phyloP scores from a whole-genome alignment of 2,113 vertebrate species.

The Campylomormyrus tamandua region DNA sequence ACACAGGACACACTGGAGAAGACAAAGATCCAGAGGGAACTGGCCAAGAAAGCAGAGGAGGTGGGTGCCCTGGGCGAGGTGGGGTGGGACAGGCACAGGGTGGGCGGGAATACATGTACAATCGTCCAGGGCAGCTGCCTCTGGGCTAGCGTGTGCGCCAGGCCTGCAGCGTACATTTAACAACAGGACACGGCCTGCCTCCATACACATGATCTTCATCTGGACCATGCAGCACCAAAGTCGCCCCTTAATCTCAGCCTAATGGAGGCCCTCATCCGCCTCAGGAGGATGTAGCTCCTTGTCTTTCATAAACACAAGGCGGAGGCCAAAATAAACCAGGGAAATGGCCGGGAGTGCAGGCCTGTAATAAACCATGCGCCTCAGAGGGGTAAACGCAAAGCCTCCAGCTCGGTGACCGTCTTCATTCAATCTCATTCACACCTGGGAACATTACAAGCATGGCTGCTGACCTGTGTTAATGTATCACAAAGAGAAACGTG shows the following conservation, averaged over 20 bases:
- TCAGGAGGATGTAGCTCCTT: background rate
- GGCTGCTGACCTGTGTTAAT: background rate
- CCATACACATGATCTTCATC: background rate
- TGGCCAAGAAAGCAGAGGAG: constrained; percentile 84
- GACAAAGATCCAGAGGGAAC: constrained; percentile 86
- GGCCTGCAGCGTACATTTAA: background rate
- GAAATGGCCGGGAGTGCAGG: background rate
- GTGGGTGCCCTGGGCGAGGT: constrained; percentile 47
- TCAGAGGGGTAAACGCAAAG: background rate
- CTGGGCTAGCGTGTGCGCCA: background rate
- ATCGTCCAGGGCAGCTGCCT: background rate
- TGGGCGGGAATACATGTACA: background rate
- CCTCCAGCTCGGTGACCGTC: background rate
- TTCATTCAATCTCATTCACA: constrained; percentile 61
- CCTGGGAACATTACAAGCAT: background rate
- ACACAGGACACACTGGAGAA: constrained; percentile 88
- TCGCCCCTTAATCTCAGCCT: background rate
- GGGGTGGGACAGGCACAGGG: background rate
- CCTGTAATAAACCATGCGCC: background rate
- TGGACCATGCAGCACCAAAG: background rate
- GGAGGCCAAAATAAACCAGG: background rate
- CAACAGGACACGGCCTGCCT: background rate
- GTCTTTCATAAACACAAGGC: background rate
- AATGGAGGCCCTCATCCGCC: background rate
- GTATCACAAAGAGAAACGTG: background rate